Conservation (phyloP, 2,888 invertebrate genomes). For the Dryadula phaetusa region DNA sequence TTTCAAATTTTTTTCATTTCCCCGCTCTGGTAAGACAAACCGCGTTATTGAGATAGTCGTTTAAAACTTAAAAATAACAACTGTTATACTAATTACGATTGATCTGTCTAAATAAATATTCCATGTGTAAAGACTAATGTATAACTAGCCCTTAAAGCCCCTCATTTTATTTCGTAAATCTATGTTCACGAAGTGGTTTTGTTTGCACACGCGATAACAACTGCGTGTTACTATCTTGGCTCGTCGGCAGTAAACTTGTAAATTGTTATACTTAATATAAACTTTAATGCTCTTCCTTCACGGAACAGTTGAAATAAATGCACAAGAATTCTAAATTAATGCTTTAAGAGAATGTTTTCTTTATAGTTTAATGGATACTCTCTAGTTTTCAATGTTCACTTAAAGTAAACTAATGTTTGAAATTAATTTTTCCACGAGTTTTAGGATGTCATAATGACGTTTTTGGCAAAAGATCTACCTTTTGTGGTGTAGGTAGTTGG, state of each 20-base stretch:
- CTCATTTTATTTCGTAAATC: conserved; percentile 40
- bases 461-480: background rate
- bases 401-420: background rate
- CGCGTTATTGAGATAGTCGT: too few relatives aligned
- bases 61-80: too few relatives aligned
- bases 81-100: background rate
- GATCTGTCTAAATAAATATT: background rate
- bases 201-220: conserved; percentile 43
- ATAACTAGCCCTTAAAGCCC: conserved; percentile 19
- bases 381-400: conserved; percentile 3
- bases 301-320: conserved; percentile 46
- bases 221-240: conserved; percentile 45
- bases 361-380: background rate
- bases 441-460: background rate
- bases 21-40: too few relatives aligned
- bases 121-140: background rate
- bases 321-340: conserved; percentile 31
- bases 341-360: conserved; percentile 17
- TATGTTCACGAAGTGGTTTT: conserved; percentile 40
- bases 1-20: too few relatives aligned
- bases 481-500: background rate
- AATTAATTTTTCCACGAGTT: background rate
- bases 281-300: conserved; percentile 47
- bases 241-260: conserved; percentile 46
- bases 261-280: conserved; percentile 46